Percentiles rank a stretch among this genome's conserved stretches.
Evolutionary conservation across 2,797 vertebrate species (phyloP).

Genomic region (Phrynocephalus vlangalii): DNA sequence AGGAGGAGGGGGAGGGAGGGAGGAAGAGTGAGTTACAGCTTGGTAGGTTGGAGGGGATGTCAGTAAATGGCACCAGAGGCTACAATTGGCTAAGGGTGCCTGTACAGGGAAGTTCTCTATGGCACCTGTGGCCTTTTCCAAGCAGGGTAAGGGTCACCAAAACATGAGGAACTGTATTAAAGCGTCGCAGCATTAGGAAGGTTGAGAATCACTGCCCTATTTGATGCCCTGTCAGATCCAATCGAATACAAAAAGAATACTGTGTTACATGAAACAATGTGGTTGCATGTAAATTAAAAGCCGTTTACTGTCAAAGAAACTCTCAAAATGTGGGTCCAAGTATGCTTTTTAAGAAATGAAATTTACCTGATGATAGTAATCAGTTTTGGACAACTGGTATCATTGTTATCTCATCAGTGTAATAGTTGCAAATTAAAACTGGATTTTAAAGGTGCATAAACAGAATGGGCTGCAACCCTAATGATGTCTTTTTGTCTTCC

Average conservation of each 20-base stretch:
- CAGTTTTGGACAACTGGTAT: neutral
- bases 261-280: neutral
- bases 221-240: neutral
- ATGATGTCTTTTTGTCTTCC: neutral
- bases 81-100: too few species aligned
- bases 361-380: neutral
- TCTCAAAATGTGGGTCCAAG: neutral
- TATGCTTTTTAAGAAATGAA: neutral
- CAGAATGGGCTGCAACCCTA: neutral
- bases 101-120: too few species aligned
- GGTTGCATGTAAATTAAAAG: neutral
- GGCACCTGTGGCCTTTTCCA: too few species aligned
- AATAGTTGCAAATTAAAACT: neutral
- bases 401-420: neutral
- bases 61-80: too few species aligned
- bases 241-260: neutral
- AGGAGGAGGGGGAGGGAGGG: too few species aligned
- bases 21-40: too few species aligned
- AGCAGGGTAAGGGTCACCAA: too few species aligned
- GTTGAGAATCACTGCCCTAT: too few species aligned
- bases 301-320: neutral
- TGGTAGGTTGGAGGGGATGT: too few species aligned
- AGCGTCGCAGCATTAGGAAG: too few species aligned
- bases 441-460: too few species aligned
- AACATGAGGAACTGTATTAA: too few species aligned